phyloP scores from a whole-genome alignment of 2,797 vertebrate species.

The Paramormyrops hopkinsi region DNA sequence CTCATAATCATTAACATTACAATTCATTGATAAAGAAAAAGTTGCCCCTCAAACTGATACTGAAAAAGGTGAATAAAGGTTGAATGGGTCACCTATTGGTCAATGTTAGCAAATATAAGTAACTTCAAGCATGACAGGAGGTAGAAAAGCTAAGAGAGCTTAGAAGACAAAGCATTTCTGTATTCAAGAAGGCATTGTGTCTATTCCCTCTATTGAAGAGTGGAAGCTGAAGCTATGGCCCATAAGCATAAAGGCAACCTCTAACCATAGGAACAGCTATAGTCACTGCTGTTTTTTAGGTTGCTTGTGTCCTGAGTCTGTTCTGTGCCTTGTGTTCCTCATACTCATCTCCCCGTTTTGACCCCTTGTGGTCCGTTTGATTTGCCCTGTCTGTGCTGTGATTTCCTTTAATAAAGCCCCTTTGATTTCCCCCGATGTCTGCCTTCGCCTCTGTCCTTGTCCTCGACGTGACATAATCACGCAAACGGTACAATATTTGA shows the following conservation, averaged over 20 bases:
- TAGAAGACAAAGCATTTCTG: neutral
- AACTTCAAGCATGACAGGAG: neutral
- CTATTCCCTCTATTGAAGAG: neutral
- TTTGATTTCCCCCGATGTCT: too few relatives aligned
- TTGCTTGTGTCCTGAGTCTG: neutral
- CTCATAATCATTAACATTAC: neutral
- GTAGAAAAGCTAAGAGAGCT: neutral
- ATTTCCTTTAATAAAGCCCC: too few relatives aligned
- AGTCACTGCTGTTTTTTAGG: neutral
- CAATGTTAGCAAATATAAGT: neutral
- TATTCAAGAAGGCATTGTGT: neutral
- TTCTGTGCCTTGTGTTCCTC: too few relatives aligned
- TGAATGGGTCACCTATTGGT: neutral
- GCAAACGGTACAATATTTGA: too few relatives aligned
- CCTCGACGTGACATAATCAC: neutral
- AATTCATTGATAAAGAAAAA: neutral
- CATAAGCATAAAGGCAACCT: constrained; percentile 35
- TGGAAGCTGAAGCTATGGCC: constrained; percentile 35
- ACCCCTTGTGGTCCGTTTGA: too few relatives aligned
- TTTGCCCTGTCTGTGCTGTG: too few relatives aligned
- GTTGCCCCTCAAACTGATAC: neutral
- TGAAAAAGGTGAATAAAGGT: neutral
- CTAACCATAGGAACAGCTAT: constrained; percentile 27
- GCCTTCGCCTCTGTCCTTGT: too few relatives aligned
- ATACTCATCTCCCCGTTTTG: too few relatives aligned